Conservation (phyloP, 1,140 invertebrate genomes). For the Cotesia typhae region DNA sequence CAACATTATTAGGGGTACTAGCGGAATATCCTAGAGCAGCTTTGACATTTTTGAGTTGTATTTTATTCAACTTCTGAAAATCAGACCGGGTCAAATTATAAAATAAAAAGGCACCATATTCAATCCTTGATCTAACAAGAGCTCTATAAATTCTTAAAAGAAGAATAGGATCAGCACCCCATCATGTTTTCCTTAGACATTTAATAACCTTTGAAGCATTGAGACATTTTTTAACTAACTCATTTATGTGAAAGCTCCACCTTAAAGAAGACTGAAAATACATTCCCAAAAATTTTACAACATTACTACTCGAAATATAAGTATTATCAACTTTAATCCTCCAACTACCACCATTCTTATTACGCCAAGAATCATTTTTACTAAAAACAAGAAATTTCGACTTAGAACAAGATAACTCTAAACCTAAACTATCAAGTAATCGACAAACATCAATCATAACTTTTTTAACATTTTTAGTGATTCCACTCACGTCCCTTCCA, state of each 20-base stretch:
- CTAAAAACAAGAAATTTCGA: slow-evolving; percentile 25
- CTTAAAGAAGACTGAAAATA: slow-evolving; percentile 17
- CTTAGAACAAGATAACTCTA: slow-evolving; percentile 22
- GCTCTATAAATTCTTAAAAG: slow-evolving; percentile 30
- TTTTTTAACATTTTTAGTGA: background rate
- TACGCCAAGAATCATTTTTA: background rate
- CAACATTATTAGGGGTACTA: too few species aligned
- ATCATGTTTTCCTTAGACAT: slow-evolving; percentile 24
- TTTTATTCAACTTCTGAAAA: slow-evolving; percentile 9
- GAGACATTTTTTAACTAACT: slow-evolving; percentile 8
- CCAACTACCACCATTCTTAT: background rate
- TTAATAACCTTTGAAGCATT: slow-evolving; percentile 25
- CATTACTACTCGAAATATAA: background rate
- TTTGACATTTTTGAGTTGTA: slow-evolving; percentile 27
- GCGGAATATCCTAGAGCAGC: background rate
- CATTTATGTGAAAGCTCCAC: slow-evolving; percentile 18
- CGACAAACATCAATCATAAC: background rate
- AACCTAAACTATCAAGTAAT: background rate
- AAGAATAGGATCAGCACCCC: slow-evolving; percentile 25
- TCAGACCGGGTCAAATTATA: background rate
- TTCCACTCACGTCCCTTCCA: background rate
- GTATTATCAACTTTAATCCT: slow-evolving; percentile 1
- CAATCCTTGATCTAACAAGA: slow-evolving; percentile 28
- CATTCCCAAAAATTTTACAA: slow-evolving; percentile 25
- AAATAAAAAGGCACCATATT: slow-evolving; percentile 32